Evolutionary conservation across 2,113 vertebrate genomes (phyloP).

Genomic region (Pogona vitticeps): DNA sequence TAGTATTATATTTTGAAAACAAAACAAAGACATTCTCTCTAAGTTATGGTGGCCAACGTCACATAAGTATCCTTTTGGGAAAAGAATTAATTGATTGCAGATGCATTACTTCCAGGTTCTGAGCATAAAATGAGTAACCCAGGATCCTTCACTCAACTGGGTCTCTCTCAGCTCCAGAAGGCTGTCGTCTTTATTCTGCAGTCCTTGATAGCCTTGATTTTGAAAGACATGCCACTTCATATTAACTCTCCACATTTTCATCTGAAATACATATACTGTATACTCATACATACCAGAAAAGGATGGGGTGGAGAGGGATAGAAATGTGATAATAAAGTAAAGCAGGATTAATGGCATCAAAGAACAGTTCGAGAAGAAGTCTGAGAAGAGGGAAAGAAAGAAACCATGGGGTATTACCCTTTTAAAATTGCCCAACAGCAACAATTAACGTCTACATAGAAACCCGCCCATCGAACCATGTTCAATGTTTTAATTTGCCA

Average conservation of each 20-base stretch:
- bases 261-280: too few relatives aligned
- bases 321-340: too few relatives aligned
- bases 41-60: too few relatives aligned
- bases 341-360: not conserved
- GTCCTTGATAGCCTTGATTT: not conserved
- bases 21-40: too few relatives aligned
- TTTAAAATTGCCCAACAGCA: slow-evolving; percentile 67
- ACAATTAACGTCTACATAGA: slow-evolving; percentile 71
- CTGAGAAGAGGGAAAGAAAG: slow-evolving; percentile 44
- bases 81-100: too few relatives aligned
- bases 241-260: too few relatives aligned
- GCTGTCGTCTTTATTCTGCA: not conserved
- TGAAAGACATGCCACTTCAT: not conserved
- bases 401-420: slow-evolving; percentile 61
- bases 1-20: too few relatives aligned
- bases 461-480: slow-evolving; percentile 65
- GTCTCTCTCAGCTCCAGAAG: too few relatives aligned
- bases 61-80: too few relatives aligned
- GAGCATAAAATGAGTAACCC: not conserved
- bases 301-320: too few relatives aligned
- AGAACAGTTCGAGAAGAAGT: slow-evolving; percentile 39
- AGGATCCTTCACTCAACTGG: not conserved
- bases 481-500: slow-evolving; percentile 73
- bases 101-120: too few relatives aligned
- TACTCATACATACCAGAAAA: too few relatives aligned